Base-by-base conservation (phyloP, 2,797 vertebrate genomes). In the Mormyrus proboscirostris region DNA sequence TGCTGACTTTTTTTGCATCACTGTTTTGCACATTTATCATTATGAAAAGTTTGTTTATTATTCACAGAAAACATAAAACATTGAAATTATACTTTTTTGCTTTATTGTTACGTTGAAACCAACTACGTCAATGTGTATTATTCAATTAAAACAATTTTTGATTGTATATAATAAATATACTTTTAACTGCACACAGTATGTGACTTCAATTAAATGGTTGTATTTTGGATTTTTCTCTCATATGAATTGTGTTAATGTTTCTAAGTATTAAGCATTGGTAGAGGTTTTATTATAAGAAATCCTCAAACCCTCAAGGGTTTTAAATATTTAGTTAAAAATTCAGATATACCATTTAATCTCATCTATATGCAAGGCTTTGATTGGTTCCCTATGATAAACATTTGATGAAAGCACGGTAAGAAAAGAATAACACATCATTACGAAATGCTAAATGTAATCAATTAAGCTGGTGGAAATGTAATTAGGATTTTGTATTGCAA, bases 401-500 rank as follows among this genome's bases (percentile, higher is more conserved):
- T 33, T 55, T 29, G 51, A 86, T 38, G 50, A 86, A 86, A 57
- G 29, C 33, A 6, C 57, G 9, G 29, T 57, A 51, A 33, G 16
- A 57, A 55, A 41, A 57, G 22, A 86, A 86, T 16, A 57, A 38
- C 50, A 86, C 47, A 50, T 83, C 47, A 7, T 47, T 47, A 83
- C 41, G 8, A 83, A 10, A 83, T 47, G 41, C 38, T 83, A 83
- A 83, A 83, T 83, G 44, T 25, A 47, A 83, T 83, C 47, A 83
- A 83, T 47, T 83, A 83, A 49, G 25, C 85, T 19, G 33, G 85
- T 53, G 51, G 85, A 86, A 86, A 38, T 10, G 50, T 86, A 86
- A 86, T 86, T 86, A 86, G 50, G 85, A 86, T 86, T 86, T 57
- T 86, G 19, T 53, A 16, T n/a, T 86, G 51, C 51, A 57, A 41